Evolutionary conservation across 2,888 invertebrate species (phyloP), one percentile per base, ranked within the genome.

Genomic region (Abrostola triplasia): DNA sequence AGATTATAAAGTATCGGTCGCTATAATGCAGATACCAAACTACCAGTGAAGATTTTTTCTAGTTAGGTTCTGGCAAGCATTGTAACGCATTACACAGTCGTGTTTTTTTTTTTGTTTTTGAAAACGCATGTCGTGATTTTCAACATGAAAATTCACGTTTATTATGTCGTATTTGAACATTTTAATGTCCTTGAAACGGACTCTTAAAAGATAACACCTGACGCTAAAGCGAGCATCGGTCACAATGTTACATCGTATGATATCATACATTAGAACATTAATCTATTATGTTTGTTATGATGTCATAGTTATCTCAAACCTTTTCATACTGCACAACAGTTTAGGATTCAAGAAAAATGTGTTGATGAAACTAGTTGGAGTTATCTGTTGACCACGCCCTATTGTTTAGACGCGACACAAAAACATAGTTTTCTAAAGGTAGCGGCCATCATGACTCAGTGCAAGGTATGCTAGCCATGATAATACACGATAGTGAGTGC

Each of bases 261-360:
- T 85, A 82, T 86, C 85, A 85, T 83, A 68, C 70, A 64, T 55
- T 54, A 75, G 67, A 66, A 70, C 79, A 79, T 81, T 81, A 67
- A 85, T 82, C 82, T 80, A 84, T 80, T 79, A 77, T 76, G 77
- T 81, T 82, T 74, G 68, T 61, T 78, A 84, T 86, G 86, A 86
- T 81, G 86, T 86, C 86, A 86, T 84, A 67, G 67, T 76, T 80
- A 83, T 80, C 77, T 76, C 64, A 71, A 50, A 62, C 24, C 40
- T 53, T 61, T 13, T 24, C 10, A 38, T 36, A 66, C 49, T 58
- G 66, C 57, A 55, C 40, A 44, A 51, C 24, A 62, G 57, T 70
- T 44, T 59, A 49, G 53, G 56, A 75, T 13, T 56, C 53, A n/a
- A 47, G 52, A 49, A 59, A 38, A 59, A 38, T 59, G 47, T 41